Evolutionary conservation across 1,140 invertebrate genomes (phyloP).

Genomic region (Drosophila kepulauana): DNA sequence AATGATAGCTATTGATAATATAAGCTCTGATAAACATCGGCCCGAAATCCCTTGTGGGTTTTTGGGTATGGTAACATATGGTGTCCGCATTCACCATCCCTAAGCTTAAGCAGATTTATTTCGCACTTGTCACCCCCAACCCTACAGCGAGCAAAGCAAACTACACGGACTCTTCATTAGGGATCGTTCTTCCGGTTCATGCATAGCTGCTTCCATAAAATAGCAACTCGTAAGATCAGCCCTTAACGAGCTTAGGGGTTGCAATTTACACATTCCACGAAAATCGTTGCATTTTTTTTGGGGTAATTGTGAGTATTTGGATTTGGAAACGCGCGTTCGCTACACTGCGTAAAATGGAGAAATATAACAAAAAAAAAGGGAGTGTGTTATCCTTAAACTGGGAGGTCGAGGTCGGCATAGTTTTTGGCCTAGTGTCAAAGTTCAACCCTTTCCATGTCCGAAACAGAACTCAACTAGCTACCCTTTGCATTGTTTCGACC

Average conservation of each 20-base stretch:
- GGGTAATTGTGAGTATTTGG: slow-evolving; percentile 64
- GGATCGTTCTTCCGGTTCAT: slow-evolving; percentile 8
- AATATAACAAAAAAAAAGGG: slow-evolving; percentile 39
- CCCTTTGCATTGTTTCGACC: slow-evolving; percentile 12
- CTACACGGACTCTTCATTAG: not conserved
- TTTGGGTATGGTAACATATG: not conserved
- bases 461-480: slow-evolving; percentile 16
- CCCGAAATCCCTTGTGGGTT: too few species aligned
- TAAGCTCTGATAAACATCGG: too few species aligned
- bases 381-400: slow-evolving; percentile 24
- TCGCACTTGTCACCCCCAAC: slow-evolving; percentile 5
- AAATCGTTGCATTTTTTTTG: slow-evolving; percentile 57
- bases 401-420: slow-evolving; percentile 29
- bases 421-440: slow-evolving; percentile 25
- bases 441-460: slow-evolving; percentile 51
- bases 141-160: too few species aligned
- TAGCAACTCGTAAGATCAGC: slow-evolving; percentile 29
- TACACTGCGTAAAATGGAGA: slow-evolving; percentile 57
- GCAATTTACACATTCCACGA: slow-evolving; percentile 21
- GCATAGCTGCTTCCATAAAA: not conserved
- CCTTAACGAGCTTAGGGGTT: slow-evolving; percentile 62
- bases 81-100: not conserved
- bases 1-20: too few species aligned
- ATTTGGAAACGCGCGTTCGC: slow-evolving; percentile 33
- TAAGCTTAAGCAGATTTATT: not conserved